These are phyloP conservation scores for Galerucella pusilla DNA, from an alignment of 2,888 invertebrate genomes.

Conservation along the genomic window DNA sequence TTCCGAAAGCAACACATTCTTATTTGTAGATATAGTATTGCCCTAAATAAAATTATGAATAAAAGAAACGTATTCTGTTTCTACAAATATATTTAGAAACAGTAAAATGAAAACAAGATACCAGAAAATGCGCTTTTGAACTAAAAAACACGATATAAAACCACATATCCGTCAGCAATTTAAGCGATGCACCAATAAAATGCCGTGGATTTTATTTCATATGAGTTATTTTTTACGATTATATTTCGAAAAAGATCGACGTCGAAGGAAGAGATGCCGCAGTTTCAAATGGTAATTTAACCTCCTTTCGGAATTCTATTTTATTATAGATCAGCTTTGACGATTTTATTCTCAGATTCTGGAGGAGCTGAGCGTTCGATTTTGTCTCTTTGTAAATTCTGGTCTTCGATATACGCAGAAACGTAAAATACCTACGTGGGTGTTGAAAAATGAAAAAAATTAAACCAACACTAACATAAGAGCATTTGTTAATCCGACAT, in stretches of 20 bases:
- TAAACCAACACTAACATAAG: neutral
- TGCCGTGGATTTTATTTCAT: slow-evolving; percentile 19
- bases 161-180: slow-evolving; percentile 5
- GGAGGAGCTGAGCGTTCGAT: neutral
- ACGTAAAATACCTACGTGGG: neutral
- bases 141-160: neutral
- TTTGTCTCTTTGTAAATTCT: neutral
- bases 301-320: slow-evolving; percentile 19
- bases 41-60: no score
- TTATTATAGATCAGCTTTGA: slow-evolving; percentile 14
- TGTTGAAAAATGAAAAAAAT: neutral
- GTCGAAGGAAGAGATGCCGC: slow-evolving; percentile 9
- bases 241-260: slow-evolving; percentile 9
- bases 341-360: slow-evolving; percentile 7
- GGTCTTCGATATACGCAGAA: neutral
- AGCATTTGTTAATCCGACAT: no score
- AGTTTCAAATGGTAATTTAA: slow-evolving; percentile 26
- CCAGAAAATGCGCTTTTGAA: neutral
- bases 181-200: slow-evolving; percentile 17
- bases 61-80: no score
- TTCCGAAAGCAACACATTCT: no score
- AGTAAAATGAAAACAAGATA: neutral
- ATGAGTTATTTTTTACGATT: slow-evolving; percentile 28
- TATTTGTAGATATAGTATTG: no score
- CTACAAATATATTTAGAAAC: no score